Evolutionary conservation across 2,113 vertebrate genomes (phyloP), one percentile per base, ranked within the genome.

Genomic region (Crotalus helleri): DNA sequence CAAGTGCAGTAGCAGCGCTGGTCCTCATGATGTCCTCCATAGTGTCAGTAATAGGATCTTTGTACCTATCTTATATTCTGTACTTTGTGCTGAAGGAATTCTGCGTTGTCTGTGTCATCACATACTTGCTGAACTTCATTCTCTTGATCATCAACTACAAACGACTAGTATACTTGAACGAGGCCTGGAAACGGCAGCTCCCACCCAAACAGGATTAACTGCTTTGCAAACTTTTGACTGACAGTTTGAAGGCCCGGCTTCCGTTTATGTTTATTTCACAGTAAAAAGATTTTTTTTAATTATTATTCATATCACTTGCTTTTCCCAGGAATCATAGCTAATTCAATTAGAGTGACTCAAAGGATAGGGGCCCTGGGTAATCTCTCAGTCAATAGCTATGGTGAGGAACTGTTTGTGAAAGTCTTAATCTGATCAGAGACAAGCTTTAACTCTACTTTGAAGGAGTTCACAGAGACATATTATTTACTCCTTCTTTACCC

Each of bases 121-220:
- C 98, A 85, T 99, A 99, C 1, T 97, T 97, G 97, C 99, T 99
- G 99, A 99, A 99, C 99, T 98, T 99, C 98, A 98, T 99, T 97
- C 99, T 99, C 96, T 98, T 99, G 96, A 98, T 99, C 96, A 98
- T 99, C 98, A 99, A 99, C 98, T 99, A 99, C 98, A 99, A 99
- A 98, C 99, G 99, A 98, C 98, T 99, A 97, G 99, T 99, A 98
- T 99, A 99, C 98, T 99, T 99, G 99, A 99, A 99, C 6, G 99
- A 99, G 96, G 99, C 99, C 96, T 99, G 99, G 99, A 99, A 99
- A 97, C 98, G 98, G 97, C 98, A 99, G 94, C 98, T 99, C 94
- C 98, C 98, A 96, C 98, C 98, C 94, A 99, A 99, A 97, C 98
- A 98, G 98, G 99, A 99, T 97, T 99, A 97, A 98, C 1, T 49